Evolutionary conservation across 2,888 invertebrate species (phyloP), one percentile per base, ranked within the genome.

Genomic region (Coremacera marginata): DNA sequence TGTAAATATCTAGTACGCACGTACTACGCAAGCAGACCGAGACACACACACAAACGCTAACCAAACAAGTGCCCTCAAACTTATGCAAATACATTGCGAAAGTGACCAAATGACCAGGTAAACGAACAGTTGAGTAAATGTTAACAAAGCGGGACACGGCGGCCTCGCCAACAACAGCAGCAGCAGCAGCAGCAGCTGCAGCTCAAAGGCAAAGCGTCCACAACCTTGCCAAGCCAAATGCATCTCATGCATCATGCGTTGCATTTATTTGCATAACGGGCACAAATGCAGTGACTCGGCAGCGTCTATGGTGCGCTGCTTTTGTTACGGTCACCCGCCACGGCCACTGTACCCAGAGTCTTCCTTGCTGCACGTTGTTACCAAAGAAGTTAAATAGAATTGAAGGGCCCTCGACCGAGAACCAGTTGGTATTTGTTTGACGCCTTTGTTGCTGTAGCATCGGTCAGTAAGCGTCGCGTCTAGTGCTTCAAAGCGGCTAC

Each of bases 71-170:
- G 22, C n/a, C 7, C 65, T 37, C 65, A 65, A 34, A 65, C 65
- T 65, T 65, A 71, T 62, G 72, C 72, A 72, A 72, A 72, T 62
- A 72, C 60, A 19, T 14, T 74, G 76, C 79, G 80, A 79, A 81
- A 81, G 81, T 81, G 81, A 78, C 81, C 80, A 82, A 82, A 81
- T 80, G 79, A 75, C 79, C 81, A 82, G 80, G 80, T 82, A 82
- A 82, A 81, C 78, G 79, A 79, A 80, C 79, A 77, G 77, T 80
- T 80, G 57, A 44, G 52, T 25, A 60, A 68, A 57, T 75, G 55
- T 68, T 44, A 52, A 19, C 73, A 25, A 27, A 27, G 57, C 71
- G 57, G 31, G 22, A 19, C 51, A 14, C 14, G 60, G 3, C 7
- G 60, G 19, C 3, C 25, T 3, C 11, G 60, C 3, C 31, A 37